Conservation (phyloP, 2,888 invertebrate genomes). For the Metacarcinus magister region DNA sequence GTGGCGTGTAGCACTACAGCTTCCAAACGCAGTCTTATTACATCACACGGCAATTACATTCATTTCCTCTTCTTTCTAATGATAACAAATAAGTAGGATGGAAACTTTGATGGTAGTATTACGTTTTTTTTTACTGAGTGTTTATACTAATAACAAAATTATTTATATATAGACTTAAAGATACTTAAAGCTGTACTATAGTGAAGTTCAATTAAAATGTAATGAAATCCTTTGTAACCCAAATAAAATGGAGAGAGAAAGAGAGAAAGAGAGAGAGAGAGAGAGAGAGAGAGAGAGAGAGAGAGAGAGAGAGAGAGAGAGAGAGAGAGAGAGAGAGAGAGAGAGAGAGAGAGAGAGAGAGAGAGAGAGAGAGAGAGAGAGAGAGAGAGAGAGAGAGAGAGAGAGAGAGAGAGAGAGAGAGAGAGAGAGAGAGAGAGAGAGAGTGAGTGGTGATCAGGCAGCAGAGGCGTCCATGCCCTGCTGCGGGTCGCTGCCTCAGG, state of each 20-base stretch:
- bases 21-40: no score
- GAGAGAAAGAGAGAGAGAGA: neutral
- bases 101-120: no score
- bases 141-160: no score
- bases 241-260: neutral
- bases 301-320: neutral
- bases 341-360: neutral
- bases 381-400: conserved; percentile 2
- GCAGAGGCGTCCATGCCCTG: neutral
- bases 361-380: conserved; percentile 2
- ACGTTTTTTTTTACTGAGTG: no score
- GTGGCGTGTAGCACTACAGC: no score
- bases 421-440: conserved; percentile 3
- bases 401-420: conserved; percentile 2
- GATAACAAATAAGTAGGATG: no score
- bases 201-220: no score
- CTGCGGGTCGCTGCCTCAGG: neutral
- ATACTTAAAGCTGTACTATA: no score
- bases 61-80: no score
- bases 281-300: neutral
- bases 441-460: neutral
- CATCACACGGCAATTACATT: no score
- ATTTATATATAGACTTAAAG: no score
- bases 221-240: neutral
- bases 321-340: conserved; percentile 32